A percentile compares a stretch with the other conserved stretches of the same genome.
Evolutionary conservation across 2,888 invertebrate genomes (phyloP).

Genomic region (Taenaris catops): DNA sequence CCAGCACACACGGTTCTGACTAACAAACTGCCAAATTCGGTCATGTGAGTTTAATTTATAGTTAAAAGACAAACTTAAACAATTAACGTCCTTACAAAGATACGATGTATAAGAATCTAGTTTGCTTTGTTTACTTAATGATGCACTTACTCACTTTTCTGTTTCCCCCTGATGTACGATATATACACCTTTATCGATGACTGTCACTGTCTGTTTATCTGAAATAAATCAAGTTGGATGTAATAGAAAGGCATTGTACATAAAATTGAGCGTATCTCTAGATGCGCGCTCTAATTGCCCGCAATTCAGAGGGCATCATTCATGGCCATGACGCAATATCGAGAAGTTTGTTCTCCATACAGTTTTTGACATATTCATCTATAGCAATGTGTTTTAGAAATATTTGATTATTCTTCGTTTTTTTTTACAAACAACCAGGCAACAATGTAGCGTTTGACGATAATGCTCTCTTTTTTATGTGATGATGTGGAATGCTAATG

Average conservation of each 20-base stretch:
- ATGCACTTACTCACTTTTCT: constrained; percentile 57
- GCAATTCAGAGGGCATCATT: constrained; percentile 19
- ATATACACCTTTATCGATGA: constrained; percentile 46
- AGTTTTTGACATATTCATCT: too few species aligned
- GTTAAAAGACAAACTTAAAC: constrained; percentile 28
- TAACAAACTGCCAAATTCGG: constrained; percentile 52
- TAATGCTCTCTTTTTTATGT: too few species aligned
- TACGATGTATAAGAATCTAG: constrained; percentile 19
- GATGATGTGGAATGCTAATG: too few species aligned
- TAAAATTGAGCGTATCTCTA: constrained; percentile 21
- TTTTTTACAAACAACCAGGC: too few species aligned
- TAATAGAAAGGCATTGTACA: constrained; percentile 21
- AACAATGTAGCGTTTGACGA: too few species aligned
- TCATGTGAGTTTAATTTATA: constrained; percentile 45
- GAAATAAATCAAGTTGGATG: constrained; percentile 32
- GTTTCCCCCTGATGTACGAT: constrained; percentile 41
- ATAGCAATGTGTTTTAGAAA: too few species aligned
- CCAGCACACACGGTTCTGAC: constrained; percentile 31
- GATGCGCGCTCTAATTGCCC: constrained; percentile 18
- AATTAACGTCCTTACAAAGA: constrained; percentile 30
- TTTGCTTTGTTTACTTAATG: constrained; percentile 27
- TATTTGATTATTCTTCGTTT: too few species aligned
- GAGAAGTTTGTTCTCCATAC: constrained; percentile 10
- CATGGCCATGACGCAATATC: constrained; percentile 16
- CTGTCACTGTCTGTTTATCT: constrained; percentile 45